phyloP scores from a whole-genome alignment of 2,113 vertebrate species.

The Triplophysa rosa region DNA sequence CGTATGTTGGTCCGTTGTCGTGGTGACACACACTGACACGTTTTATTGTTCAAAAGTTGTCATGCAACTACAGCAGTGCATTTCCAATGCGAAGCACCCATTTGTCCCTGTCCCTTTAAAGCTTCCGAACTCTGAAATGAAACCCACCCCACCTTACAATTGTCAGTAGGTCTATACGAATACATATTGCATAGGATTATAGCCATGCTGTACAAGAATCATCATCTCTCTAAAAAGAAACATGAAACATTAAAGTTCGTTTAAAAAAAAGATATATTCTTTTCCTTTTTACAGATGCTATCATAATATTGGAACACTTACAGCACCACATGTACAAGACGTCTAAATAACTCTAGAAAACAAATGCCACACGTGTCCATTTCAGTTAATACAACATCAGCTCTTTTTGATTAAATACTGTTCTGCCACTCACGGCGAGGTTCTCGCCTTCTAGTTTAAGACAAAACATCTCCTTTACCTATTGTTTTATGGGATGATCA shows the following conservation, averaged over 20 bases:
- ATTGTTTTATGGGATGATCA: slow-evolving; percentile 66
- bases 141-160: slow-evolving; percentile 77
- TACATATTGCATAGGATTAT: slow-evolving; percentile 97
- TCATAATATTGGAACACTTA: slow-evolving; percentile 82
- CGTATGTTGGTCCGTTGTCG: slow-evolving; percentile 80
- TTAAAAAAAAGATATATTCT: slow-evolving; percentile 70
- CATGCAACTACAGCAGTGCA: slow-evolving; percentile 94
- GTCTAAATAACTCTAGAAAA: slow-evolving; percentile 81
- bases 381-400: slow-evolving; percentile 72
- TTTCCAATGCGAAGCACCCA: slow-evolving; percentile 79
- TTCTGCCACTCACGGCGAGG: slow-evolving; percentile 66
- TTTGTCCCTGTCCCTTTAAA: slow-evolving; percentile 84
- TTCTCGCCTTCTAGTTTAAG: slow-evolving; percentile 69
- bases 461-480: slow-evolving; percentile 67
- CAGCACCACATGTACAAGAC: slow-evolving; percentile 93
- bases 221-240: slow-evolving; percentile 69
- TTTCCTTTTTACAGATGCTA: slow-evolving; percentile 77
- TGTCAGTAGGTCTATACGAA: slow-evolving; percentile 86
- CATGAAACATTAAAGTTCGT: slow-evolving; percentile 75
- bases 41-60: slow-evolving; percentile 82
- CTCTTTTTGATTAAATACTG: slow-evolving; percentile 77
- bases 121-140: slow-evolving; percentile 75
- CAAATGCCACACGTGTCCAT: slow-evolving; percentile 71
- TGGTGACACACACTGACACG: slow-evolving; percentile 86
- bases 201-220: slow-evolving; percentile 89